phyloP scores from a whole-genome alignment of 2,888 invertebrate genomes.

The Lepidocyrtoides sp. region DNA sequence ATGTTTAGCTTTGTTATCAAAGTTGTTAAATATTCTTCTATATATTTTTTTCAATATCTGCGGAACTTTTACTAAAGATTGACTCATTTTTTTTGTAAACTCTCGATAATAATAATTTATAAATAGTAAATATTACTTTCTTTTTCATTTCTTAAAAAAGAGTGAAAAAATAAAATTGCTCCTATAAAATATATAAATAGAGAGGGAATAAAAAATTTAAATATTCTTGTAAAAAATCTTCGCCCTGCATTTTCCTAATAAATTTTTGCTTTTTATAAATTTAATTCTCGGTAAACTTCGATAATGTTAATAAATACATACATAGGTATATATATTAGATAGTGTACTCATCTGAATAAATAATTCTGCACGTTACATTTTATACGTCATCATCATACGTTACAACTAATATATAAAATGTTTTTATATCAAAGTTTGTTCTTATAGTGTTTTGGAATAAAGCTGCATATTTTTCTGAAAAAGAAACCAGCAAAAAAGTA shows the following conservation, averaged over 20 bases:
- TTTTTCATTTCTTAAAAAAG: conserved; percentile 66
- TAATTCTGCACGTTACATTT: not conserved
- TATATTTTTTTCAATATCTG: not conserved
- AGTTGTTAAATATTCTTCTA: not conserved
- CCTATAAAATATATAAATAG: conserved; percentile 59
- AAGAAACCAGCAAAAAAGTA: not conserved
- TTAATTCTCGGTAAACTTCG: not conserved
- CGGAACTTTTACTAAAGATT: conserved; percentile 7
- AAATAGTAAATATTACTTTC: conserved; percentile 34
- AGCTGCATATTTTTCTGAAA: not conserved
- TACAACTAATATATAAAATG: not conserved
- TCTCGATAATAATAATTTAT: conserved; percentile 38
- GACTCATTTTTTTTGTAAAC: not conserved
- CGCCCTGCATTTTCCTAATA: conserved; percentile 5
- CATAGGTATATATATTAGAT: not conserved
- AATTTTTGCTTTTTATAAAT: conserved; percentile 28
- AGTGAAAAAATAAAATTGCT: conserved; percentile 79
- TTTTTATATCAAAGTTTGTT: not conserved
- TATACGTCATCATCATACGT: too few species aligned
- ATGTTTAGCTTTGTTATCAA: not conserved
- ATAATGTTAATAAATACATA: not conserved
- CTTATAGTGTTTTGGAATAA: not conserved
- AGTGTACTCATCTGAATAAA: not conserved
- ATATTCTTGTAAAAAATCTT: conserved; percentile 62
- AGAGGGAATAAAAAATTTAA: conserved; percentile 74